These are phyloP conservation scores for Barbus barbus DNA, from an alignment of 2,113 vertebrate species.

Conservation along the genomic window DNA sequence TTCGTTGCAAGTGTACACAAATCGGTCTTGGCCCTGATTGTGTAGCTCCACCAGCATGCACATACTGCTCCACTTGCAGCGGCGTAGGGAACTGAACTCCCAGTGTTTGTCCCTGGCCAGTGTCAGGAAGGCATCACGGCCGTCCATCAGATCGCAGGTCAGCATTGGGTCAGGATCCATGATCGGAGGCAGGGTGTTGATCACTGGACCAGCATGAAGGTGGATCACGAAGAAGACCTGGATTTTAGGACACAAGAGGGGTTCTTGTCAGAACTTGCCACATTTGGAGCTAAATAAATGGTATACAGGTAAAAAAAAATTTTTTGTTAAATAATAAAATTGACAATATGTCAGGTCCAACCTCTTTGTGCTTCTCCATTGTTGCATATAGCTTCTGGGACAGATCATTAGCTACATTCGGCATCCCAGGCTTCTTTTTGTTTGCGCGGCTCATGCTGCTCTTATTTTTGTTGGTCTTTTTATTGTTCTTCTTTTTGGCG, in stretches of 20 bases:
- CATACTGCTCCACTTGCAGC: conserved; percentile 95
- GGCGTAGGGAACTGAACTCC: conserved; percentile 94
- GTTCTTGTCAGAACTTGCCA: neutral
- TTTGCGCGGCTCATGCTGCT: conserved; percentile 94
- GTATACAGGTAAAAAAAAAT: neutral
- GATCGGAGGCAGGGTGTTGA: conserved; percentile 90
- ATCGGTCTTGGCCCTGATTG: conserved; percentile 86
- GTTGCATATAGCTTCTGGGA: conserved; percentile 96
- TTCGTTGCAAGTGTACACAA: conserved; percentile 97
- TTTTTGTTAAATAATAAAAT: too few relatives aligned
- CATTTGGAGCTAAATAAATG: neutral
- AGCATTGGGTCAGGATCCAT: conserved; percentile 90
- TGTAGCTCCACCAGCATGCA: conserved; percentile 98
- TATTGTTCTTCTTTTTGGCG: conserved; percentile 99
- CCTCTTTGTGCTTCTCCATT: conserved; percentile 99
- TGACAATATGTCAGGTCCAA: conserved; percentile 62
- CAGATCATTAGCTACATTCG: conserved; percentile 94
- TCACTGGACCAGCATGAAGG: conserved; percentile 86
- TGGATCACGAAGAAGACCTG: conserved; percentile 99
- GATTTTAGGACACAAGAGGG: neutral
- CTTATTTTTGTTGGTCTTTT: conserved; percentile 98
- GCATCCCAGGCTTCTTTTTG: conserved; percentile 98
- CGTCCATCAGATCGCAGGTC: conserved; percentile 96
- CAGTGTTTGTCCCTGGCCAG: conserved; percentile 95
- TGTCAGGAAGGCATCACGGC: conserved; percentile 94